Base-by-base conservation (phyloP, 2,888 invertebrate species). In the Cepaea hortensis region DNA sequence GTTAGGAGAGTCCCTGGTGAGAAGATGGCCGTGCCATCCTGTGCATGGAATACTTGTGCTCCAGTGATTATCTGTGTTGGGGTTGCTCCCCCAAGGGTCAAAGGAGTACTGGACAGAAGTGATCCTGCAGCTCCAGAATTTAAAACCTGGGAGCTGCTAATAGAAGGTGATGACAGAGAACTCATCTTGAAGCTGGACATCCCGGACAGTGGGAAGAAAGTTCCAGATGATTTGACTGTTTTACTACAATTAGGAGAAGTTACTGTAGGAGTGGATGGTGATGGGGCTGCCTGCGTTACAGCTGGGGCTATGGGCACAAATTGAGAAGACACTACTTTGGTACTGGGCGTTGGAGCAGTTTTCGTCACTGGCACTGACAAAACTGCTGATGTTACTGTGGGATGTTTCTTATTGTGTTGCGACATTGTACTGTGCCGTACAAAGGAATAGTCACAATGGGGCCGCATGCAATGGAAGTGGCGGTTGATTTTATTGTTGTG, bases 221-320 rank as follows among this genome's bases (percentile, higher is more conserved):
- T 97, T 95, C 98, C 97, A 93, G 97, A 96, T 95, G 97, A 97
- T 96, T 97, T 97, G 96, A 98, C 97, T 96, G 97, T 97, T n/a
- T 87, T 90, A 48, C 88, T 90, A 72, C 13, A 55, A 62, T 55
- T 72, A 15, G 77, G 11, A 48, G 84, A 61, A 23, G 62, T 11
- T 18, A 46, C 15, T 61, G 7, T 75, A 23, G 18, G 18, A 23
- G 70, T 7, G 5, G 72, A 7, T 3, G 80, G 7, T n/a, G 23
- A 2, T 50, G 62, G 15, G 11, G 65, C 23, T 48, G 81, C 11
- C 7, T 11, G 46, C 3, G 65, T 65, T 23, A 68, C 76, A 2
- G 90, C 90, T 46, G 91, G 90, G 20, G 88, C 88, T 62, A 91
- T 89, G 11, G 90, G 90, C 35, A 91, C 76, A 72, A 87, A 90